Percentiles rank a stretch among this genome's conserved stretches.
Evolutionary conservation across 1,140 invertebrate species (phyloP).

Genomic region (Ridgeia piscesae): DNA sequence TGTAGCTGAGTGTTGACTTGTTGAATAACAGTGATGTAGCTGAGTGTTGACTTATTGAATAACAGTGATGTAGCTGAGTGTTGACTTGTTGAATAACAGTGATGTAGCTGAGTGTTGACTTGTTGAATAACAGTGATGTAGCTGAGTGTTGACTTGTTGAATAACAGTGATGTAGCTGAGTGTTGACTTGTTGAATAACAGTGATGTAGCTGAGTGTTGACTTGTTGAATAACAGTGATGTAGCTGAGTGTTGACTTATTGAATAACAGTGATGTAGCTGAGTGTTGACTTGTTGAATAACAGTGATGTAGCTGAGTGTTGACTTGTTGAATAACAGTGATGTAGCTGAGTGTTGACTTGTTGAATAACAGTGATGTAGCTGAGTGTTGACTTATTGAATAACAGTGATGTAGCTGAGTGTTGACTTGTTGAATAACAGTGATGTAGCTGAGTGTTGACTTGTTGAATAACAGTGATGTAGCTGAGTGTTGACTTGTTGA

Average conservation of each 20-base stretch:
- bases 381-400: not conserved
- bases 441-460: not conserved
- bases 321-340: not conserved
- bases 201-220: too few relatives aligned
- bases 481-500: not conserved
- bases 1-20: too few relatives aligned
- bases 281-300: conserved; percentile 33
- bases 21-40: not conserved
- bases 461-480: too few relatives aligned
- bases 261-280: too few relatives aligned
- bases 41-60: too few relatives aligned
- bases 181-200: conserved; percentile 34
- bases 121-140: not conserved
- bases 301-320: too few relatives aligned
- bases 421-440: not conserved
- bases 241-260: not conserved
- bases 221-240: not conserved
- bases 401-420: too few relatives aligned
- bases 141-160: not conserved
- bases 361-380: too few relatives aligned
- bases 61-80: too few relatives aligned
- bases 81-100: conserved; percentile 36
- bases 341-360: not conserved
- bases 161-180: too few relatives aligned
- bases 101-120: too few relatives aligned